Evolutionary conservation across 2,797 vertebrate genomes (phyloP).

Genomic region (Enteromius afrohamiltoni): DNA sequence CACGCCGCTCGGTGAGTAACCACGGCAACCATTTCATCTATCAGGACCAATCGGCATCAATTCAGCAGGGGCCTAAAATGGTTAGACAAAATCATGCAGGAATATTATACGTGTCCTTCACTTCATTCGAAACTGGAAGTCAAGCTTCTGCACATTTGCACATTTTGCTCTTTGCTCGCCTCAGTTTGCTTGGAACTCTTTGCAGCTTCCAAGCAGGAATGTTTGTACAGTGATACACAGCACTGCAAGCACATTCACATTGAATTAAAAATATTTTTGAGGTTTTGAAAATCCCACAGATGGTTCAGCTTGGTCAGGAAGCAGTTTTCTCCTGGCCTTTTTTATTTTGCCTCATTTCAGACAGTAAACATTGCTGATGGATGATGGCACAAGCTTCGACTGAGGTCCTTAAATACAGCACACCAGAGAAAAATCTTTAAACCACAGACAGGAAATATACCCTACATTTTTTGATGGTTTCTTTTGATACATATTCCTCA

Average conservation of each 20-base stretch:
- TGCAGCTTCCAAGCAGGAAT: slow-evolving; percentile 11
- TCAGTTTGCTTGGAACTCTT: neutral
- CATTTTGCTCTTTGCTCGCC: neutral
- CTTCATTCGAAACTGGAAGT: slow-evolving; percentile 4
- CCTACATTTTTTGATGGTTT: neutral
- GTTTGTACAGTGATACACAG: neutral
- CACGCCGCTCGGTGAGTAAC: slow-evolving; percentile 93
- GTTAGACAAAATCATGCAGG: neutral
- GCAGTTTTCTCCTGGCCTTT: slow-evolving; percentile 8
- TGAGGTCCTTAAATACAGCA: slow-evolving; percentile 2
- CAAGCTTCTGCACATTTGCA: slow-evolving; percentile 8
- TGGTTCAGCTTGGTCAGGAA: slow-evolving; percentile 28
- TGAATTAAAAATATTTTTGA: neutral
- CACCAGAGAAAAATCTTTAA: slow-evolving; percentile 16
- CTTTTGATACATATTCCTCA: neutral
- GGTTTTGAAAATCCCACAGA: neutral
- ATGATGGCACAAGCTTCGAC: slow-evolving; percentile 12
- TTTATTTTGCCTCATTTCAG: slow-evolving; percentile 32
- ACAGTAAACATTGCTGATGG: slow-evolving; percentile 13
- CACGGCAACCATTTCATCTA: slow-evolving; percentile 42
- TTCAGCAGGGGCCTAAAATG: neutral
- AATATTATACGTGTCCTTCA: neutral
- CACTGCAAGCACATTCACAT: neutral
- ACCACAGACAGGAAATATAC: neutral
- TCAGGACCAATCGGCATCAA: slow-evolving; percentile 16